These are phyloP conservation scores for Lordiphosa andalusiaca DNA, from an alignment of 2,888 invertebrate species.

Conservation along the genomic window DNA sequence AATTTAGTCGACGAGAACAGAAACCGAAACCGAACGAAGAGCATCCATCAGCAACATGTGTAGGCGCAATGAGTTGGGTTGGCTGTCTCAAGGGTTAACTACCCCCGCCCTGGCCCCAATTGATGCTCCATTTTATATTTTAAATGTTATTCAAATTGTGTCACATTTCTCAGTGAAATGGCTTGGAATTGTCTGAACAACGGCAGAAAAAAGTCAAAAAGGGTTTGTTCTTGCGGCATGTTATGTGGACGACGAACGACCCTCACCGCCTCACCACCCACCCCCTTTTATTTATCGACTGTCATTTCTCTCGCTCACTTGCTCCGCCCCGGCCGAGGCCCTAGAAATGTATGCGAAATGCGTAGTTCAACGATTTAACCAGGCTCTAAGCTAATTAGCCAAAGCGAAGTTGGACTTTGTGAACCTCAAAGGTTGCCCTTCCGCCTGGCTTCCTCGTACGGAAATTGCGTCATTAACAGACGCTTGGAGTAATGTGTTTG, in stretches of 20 bases:
- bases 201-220: slow-evolving; percentile 1
- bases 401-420: slow-evolving; percentile 28
- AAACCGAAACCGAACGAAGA: slow-evolving; percentile 39
- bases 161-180: slow-evolving; percentile 74
- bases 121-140: slow-evolving; percentile 75
- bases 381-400: slow-evolving; percentile 70
- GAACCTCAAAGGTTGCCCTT: slow-evolving; percentile 59
- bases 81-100: slow-evolving; percentile 11
- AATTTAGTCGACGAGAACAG: slow-evolving; percentile 23
- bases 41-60: slow-evolving; percentile 26
- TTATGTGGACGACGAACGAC: slow-evolving; percentile 14
- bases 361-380: slow-evolving; percentile 46
- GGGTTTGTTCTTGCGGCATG: slow-evolving; percentile 44
- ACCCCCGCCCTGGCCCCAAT: slow-evolving; percentile 5
- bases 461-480: slow-evolving; percentile 72
- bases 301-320: slow-evolving; percentile 39
- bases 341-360: slow-evolving; percentile 53
- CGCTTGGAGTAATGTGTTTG: slow-evolving; percentile 42
- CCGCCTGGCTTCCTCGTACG: slow-evolving; percentile 33
- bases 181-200: slow-evolving; percentile 59
- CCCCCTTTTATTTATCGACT: slow-evolving; percentile 58
- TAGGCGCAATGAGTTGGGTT: slow-evolving; percentile 39
- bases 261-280: neutral
- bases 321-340: slow-evolving; percentile 28
- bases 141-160: slow-evolving; percentile 74